Evolutionary conservation across 2,888 invertebrate species (phyloP).

Genomic region (Chaetoderma sp.): DNA sequence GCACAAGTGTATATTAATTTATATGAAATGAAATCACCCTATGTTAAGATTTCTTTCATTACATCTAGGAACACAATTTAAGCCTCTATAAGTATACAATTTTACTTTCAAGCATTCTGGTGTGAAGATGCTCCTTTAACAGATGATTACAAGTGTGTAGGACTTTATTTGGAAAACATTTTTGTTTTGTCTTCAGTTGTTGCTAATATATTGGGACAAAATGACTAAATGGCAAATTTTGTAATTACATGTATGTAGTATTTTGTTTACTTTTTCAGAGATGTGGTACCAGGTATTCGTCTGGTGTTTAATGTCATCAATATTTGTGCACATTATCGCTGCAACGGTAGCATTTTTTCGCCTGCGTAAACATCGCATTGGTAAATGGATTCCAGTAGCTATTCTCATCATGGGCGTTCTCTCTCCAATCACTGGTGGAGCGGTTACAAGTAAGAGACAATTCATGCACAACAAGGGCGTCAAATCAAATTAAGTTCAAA

Average conservation of each 20-base stretch:
- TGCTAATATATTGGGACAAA: too few relatives aligned
- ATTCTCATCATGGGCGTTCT: constrained; percentile 87
- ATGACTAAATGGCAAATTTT: too few relatives aligned
- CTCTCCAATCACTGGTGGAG: constrained; percentile 88
- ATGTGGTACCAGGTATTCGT: constrained; percentile 98
- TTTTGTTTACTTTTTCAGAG: constrained; percentile 74
- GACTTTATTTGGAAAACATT: neutral
- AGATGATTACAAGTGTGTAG: neutral
- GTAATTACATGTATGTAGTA: neutral
- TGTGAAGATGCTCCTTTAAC: too few relatives aligned
- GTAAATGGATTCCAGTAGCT: constrained; percentile 89
- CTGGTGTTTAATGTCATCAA: constrained; percentile 94
- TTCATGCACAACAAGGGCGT: neutral
- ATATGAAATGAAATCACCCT: too few relatives aligned
- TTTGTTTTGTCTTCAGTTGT: neutral
- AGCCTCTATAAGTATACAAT: too few relatives aligned
- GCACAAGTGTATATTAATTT: too few relatives aligned
- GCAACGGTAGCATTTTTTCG: constrained; percentile 91
- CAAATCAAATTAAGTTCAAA: too few relatives aligned
- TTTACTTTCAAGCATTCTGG: too few relatives aligned
- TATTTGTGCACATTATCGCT: constrained; percentile 89
- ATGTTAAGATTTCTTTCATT: too few relatives aligned
- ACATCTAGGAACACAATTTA: too few relatives aligned
- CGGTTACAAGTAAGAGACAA: constrained; percentile 60
- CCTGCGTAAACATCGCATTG: constrained; percentile 91